Evolutionary conservation across 2,888 invertebrate species (phyloP).

Genomic region (Sinotaia quadrata): DNA sequence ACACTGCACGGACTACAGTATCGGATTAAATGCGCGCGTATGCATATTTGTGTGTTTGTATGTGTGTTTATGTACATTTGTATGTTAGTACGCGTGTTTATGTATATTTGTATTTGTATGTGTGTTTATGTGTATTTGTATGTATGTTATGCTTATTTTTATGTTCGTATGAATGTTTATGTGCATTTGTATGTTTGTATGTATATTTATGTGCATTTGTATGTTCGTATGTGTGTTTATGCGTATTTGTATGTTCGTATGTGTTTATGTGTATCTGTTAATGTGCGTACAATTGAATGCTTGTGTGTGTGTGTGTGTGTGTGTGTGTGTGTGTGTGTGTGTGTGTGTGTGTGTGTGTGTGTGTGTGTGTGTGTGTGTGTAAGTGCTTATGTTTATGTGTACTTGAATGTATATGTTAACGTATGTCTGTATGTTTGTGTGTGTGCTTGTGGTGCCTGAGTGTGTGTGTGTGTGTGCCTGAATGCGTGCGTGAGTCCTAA

Average conservation of each 20-base stretch:
- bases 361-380: neutral
- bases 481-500: neutral
- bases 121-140: conserved; percentile 4
- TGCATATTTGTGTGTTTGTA: too few species aligned
- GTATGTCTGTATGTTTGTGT: neutral
- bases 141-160: neutral
- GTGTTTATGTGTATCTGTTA: neutral
- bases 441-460: neutral
- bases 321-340: neutral
- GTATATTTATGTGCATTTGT: neutral
- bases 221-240: neutral
- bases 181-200: neutral
- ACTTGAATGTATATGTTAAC: neutral
- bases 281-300: neutral
- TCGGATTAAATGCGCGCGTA: too few species aligned
- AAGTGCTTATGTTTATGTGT: neutral
- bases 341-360: neutral
- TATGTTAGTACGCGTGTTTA: too few species aligned
- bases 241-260: neutral
- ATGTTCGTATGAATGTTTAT: neutral
- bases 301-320: neutral
- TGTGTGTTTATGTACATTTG: too few species aligned
- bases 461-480: neutral
- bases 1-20: too few species aligned
- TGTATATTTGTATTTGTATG: neutral